A percentile compares a stretch with the other conserved stretches of the same genome.
Conservation (phyloP, 1,140 invertebrate genomes). For the Eueides isabella region DNA sequence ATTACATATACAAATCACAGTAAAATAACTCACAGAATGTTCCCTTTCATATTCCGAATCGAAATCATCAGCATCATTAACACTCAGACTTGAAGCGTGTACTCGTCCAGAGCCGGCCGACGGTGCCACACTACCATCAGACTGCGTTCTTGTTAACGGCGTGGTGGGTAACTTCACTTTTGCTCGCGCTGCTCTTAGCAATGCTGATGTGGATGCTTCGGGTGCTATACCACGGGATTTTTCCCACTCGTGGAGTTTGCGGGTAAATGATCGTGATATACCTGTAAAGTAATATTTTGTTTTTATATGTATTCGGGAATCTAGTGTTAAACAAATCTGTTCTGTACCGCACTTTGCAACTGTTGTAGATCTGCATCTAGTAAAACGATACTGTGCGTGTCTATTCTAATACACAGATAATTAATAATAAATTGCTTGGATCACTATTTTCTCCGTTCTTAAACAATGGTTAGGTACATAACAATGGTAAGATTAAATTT, state of each 20-base stretch:
- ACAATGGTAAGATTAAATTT: too few relatives aligned
- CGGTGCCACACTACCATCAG: conserved; percentile 86
- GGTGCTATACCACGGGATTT: conserved; percentile 91
- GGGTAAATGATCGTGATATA: conserved; percentile 93
- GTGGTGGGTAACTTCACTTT: conserved; percentile 79
- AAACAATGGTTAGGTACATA: too few relatives aligned
- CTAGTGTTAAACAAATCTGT: too few relatives aligned
- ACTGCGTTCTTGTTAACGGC: conserved; percentile 85
- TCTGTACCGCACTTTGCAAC: too few relatives aligned
- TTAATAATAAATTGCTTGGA: too few relatives aligned
- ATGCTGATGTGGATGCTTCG: conserved; percentile 90
- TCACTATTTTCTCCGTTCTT: too few relatives aligned
- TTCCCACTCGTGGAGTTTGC: conserved; percentile 95
- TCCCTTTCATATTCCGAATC: conserved; percentile 74
- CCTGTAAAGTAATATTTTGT: conserved; percentile 71
- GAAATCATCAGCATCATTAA: conserved; percentile 87
- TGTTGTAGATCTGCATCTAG: too few relatives aligned
- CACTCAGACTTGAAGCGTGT: conserved; percentile 87
- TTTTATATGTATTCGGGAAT: not conserved
- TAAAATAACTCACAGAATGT: conserved; percentile 53
- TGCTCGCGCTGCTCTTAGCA: conserved; percentile 83
- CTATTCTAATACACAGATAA: too few relatives aligned
- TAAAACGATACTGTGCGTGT: too few relatives aligned
- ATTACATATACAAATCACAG: not conserved
- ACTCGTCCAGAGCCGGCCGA: conserved; percentile 76